Percentiles rank a stretch among this genome's conserved stretches.
Conservation (phyloP, 2,113 vertebrate genomes). For the Caranx ignobilis region DNA sequence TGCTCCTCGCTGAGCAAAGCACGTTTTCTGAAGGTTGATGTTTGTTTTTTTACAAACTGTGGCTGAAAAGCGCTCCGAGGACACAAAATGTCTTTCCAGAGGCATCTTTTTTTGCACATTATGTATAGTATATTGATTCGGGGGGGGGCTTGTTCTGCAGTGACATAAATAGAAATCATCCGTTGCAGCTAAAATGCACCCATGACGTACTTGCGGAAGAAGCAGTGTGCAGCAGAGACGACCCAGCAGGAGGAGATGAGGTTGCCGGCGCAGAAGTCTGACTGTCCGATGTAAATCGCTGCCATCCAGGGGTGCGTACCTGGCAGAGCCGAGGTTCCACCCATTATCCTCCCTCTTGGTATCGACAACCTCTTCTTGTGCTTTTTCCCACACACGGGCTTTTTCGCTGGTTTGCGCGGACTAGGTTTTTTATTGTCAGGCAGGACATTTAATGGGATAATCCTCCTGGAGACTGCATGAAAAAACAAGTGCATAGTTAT, state of each 20-base stretch:
- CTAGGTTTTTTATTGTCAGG: not conserved
- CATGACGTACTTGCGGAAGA: constrained; percentile 87
- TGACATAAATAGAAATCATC: not conserved
- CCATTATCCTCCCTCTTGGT: constrained; percentile 87
- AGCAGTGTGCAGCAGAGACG: constrained; percentile 94
- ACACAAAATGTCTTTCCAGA: not conserved
- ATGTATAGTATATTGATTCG: too few species aligned
- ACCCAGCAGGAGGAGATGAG: constrained; percentile 95
- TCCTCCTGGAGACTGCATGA: constrained; percentile 49
- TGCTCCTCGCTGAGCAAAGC: not conserved
- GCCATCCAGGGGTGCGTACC: constrained; percentile 95
- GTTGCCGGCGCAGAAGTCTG: constrained; percentile 90
- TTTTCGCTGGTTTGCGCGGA: constrained; percentile 12
- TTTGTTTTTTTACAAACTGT: not conserved
- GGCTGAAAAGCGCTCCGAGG: not conserved
- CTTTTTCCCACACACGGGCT: constrained; percentile 85
- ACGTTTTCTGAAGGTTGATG: not conserved
- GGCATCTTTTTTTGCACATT: not conserved
- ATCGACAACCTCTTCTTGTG: constrained; percentile 86
- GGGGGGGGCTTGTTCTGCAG: not conserved
- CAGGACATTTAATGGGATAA: not conserved
- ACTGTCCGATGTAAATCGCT: constrained; percentile 89
- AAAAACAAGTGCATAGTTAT: constrained; percentile 1
- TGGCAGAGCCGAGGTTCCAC: constrained; percentile 87
- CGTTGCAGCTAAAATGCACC: not conserved